Percentiles rank a stretch among this genome's conserved stretches.
Evolutionary conservation across 2,113 vertebrate species (phyloP).

Genomic region (Campylomormyrus tamandua): DNA sequence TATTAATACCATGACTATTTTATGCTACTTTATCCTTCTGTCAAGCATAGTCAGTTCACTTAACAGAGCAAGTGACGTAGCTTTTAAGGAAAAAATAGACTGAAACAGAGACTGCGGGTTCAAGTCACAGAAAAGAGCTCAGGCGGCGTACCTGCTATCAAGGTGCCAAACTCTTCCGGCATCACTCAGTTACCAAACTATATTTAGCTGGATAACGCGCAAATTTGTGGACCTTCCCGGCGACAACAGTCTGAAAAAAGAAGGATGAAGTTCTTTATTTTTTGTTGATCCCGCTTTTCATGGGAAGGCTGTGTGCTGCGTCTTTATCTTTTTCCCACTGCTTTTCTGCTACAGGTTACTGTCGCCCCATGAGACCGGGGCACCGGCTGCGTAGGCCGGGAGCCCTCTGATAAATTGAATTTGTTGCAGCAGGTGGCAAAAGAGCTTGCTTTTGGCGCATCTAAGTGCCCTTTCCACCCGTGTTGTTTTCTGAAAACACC

Average conservation of each 20-base stretch:
- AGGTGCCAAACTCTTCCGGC: not conserved
- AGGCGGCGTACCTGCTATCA: not conserved
- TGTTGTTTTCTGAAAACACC: slow-evolving; percentile 1
- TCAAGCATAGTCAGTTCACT: not conserved
- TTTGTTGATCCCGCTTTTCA: not conserved
- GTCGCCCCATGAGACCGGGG: not conserved
- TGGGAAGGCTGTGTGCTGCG: not conserved
- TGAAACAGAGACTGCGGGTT: not conserved
- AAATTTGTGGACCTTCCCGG: not conserved
- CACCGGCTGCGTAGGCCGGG: not conserved
- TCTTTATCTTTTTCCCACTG: not conserved
- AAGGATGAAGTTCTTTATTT: not conserved
- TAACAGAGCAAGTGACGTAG: not conserved
- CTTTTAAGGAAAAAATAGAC: not conserved
- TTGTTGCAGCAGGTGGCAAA: slow-evolving; percentile 2
- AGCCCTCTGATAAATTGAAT: not conserved
- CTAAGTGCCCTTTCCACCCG: not conserved
- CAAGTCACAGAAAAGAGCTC: not conserved
- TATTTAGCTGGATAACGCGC: not conserved
- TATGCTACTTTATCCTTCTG: not conserved
- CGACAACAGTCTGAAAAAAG: not conserved
- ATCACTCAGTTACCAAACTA: not conserved
- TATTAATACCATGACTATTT: slow-evolving; percentile 6
- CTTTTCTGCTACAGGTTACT: not conserved
- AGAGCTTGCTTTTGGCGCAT: not conserved